Percentiles rank a stretch among this genome's conserved stretches.
Conservation (phyloP, 2,113 vertebrate species). For the Syrmaticus mikado region DNA sequence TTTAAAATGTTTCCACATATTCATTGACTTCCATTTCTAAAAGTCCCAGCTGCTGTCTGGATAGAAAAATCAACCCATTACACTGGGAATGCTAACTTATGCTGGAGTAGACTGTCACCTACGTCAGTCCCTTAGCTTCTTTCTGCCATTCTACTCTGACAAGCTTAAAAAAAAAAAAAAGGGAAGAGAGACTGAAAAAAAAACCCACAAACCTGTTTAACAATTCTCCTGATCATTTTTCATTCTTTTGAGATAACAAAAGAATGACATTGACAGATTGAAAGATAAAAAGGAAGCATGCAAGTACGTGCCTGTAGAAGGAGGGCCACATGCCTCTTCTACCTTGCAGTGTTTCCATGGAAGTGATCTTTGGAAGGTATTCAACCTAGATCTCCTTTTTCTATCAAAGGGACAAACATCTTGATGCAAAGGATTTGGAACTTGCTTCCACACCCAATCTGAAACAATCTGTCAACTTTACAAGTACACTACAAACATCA, state of each 20-base stretch:
- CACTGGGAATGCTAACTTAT: not conserved
- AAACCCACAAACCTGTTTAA: not conserved
- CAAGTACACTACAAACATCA: not conserved
- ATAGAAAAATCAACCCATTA: conserved; percentile 1
- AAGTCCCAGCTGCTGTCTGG: conserved; percentile 17
- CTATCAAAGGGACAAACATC: not conserved
- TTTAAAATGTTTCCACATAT: not conserved
- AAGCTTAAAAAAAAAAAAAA: not conserved
- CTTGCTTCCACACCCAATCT: conserved; percentile 36
- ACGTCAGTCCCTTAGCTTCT: conserved; percentile 3
- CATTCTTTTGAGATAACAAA: conserved; percentile 27
- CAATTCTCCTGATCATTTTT: conserved; percentile 8
- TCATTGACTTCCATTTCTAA: conserved; percentile 45
- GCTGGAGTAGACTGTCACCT: conserved; percentile 26
- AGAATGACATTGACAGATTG: not conserved
- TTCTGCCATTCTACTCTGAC: conserved; percentile 16
- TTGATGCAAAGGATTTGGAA: conserved; percentile 37
- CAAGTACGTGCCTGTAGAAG: conserved; percentile 23
- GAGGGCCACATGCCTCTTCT: conserved; percentile 25
- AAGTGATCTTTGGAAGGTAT: conserved; percentile 57
- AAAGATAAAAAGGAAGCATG: conserved; percentile 64
- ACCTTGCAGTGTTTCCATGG: conserved; percentile 64
- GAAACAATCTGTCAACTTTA: conserved; percentile 36
- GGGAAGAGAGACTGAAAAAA: conserved; percentile 7
- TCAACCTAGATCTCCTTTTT: conserved; percentile 8